Evolutionary conservation across 1,140 invertebrate genomes (phyloP), one percentile per base, ranked within the genome.

Genomic region (Drosophila seguyi): DNA sequence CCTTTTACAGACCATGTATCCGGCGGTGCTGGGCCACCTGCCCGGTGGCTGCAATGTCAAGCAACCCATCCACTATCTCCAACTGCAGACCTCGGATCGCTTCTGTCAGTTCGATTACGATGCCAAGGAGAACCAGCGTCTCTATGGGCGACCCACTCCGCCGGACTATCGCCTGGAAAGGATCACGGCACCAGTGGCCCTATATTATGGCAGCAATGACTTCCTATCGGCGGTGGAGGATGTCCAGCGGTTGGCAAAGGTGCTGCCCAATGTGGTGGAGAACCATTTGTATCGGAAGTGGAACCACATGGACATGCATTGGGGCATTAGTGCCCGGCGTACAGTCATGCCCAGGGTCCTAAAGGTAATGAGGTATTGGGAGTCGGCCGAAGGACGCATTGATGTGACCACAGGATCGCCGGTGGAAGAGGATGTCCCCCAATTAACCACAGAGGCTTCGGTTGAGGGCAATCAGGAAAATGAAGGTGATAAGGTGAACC

Each of bases 181-280:
- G 27, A 92, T 96, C 3, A 94, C 92, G 0, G 93, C 94, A 0
- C 95, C 96, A 0, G 93, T 96, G 3, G 95, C 94, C 27, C 79
- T 97, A 6, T 95, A 96, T 86, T 97, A 95, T 75, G 95, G 95
- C 14, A 94, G 94, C 31, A 96, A 95, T 72, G 97, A 98, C 85
- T 95, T 94, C 72, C 87, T 97, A 0, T 94, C 94, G 4, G 93
- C 94, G 52, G 92, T 94, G 3, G 76, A 81, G 22, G 95, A 96
- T 88, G 93, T 96, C 0, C 92, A 93, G 60, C 93, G 93, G 57
- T 75, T 96, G 39, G 93, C 93, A 5, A 91, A 92, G n/a, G 91
- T 94, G 62, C 91, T 96, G 13, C 92, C 91, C 29, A 91, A 92
- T 66, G 76, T 93, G 0, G 90, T 94, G 3, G 93, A 93, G 29